Conservation (phyloP, 2,888 invertebrate species). For the Notodonta ziczac region DNA sequence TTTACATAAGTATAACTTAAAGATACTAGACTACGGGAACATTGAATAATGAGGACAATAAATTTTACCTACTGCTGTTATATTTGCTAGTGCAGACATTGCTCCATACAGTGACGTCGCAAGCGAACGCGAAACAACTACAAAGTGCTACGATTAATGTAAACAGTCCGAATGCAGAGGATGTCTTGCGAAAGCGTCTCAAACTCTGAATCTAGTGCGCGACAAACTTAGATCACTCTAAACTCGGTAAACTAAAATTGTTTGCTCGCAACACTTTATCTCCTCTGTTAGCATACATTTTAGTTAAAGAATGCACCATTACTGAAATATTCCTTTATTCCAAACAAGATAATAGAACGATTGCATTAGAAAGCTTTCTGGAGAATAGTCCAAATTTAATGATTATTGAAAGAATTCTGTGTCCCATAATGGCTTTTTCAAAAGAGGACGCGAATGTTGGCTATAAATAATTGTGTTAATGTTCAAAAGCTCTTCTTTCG, state of each 20-base stretch:
- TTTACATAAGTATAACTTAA: too few relatives aligned
- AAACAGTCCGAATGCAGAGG: slow-evolving; percentile 34
- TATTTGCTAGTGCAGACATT: too few relatives aligned
- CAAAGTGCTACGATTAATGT: slow-evolving; percentile 39
- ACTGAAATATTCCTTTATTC: slow-evolving; percentile 24
- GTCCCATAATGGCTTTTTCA: not conserved
- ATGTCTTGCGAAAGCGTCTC: slow-evolving; percentile 10
- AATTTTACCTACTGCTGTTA: too few relatives aligned
- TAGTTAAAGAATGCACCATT: slow-evolving; percentile 23
- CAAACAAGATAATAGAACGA: slow-evolving; percentile 15
- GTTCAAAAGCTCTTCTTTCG: too few relatives aligned
- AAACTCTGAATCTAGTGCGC: slow-evolving; percentile 21
- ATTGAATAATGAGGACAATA: too few relatives aligned
- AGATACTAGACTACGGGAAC: too few relatives aligned
- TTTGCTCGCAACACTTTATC: slow-evolving; percentile 14
- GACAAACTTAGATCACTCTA: slow-evolving; percentile 17
- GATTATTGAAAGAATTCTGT: not conserved
- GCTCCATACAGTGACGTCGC: too few relatives aligned
- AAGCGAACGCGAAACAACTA: slow-evolving; percentile 25
- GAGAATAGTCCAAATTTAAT: slow-evolving; percentile 3
- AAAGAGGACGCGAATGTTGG: not conserved
- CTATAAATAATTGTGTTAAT: not conserved
- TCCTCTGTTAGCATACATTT: slow-evolving; percentile 16
- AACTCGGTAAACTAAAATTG: slow-evolving; percentile 12
- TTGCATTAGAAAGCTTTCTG: slow-evolving; percentile 9